These are phyloP conservation scores for Aelia acuminata DNA, from an alignment of 2,888 invertebrate species.

Conservation along the genomic window DNA sequence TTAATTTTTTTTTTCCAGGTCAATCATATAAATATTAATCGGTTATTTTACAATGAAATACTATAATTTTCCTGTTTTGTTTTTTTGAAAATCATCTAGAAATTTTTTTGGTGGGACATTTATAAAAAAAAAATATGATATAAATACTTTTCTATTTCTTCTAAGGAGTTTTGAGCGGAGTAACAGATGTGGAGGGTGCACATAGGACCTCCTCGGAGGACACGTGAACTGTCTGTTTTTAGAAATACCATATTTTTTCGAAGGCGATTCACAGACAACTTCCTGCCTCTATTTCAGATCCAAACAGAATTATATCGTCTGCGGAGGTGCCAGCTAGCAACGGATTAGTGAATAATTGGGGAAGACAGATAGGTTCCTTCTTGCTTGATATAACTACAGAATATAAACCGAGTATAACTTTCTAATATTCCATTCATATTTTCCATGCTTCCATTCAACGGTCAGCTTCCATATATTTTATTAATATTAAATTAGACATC, in stretches of 20 bases:
- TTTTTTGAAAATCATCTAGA: no score
- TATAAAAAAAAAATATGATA: not conserved
- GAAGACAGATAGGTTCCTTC: not conserved
- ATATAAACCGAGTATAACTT: no score
- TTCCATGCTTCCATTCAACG: no score
- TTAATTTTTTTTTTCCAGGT: no score
- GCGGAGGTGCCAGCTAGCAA: not conserved
- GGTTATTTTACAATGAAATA: no score
- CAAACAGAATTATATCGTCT: not conserved
- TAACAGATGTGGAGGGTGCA: not conserved
- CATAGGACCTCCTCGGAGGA: constrained; percentile 13
- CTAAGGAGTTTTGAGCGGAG: not conserved
- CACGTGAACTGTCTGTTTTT: constrained; percentile 46
- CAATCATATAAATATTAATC: no score
- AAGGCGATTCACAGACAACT: constrained; percentile 22
- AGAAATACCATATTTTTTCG: constrained; percentile 19
- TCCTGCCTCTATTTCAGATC: constrained; percentile 32
- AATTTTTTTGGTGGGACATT: no score
- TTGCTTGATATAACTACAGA: not conserved
- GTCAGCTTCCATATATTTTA: no score
- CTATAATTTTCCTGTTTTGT: no score
- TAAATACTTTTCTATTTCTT: not conserved
- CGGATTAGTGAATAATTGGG: not conserved
- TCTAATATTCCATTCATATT: no score
- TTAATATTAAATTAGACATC: no score